A percentile compares a stretch with the other conserved stretches of the same genome.
Conservation (phyloP, 1,140 invertebrate species). For the Scaptomyza pallida region DNA sequence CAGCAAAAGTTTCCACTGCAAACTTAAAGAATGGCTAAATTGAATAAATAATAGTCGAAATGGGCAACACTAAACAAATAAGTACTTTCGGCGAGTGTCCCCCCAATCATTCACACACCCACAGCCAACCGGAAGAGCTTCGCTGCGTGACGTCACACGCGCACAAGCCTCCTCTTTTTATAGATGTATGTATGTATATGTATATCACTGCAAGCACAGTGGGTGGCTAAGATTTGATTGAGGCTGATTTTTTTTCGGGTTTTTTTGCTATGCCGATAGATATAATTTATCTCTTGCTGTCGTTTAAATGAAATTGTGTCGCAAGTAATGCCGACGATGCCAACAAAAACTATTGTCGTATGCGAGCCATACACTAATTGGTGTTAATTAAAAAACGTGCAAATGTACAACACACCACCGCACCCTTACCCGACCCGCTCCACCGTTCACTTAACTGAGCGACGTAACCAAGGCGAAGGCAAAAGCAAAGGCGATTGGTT, state of each 20-base stretch:
- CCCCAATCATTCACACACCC: background rate
- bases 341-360: conserved; percentile 12
- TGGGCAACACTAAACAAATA: background rate
- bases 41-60: background rate
- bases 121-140: conserved; percentile 4
- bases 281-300: background rate
- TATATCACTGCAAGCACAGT: conserved; percentile 18
- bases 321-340: conserved; percentile 27
- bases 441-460: background rate
- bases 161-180: conserved; percentile 18
- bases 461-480: background rate
- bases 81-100: background rate
- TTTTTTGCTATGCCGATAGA: conserved; percentile 12
- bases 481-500: conserved; percentile 26
- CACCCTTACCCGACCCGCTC: background rate
- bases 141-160: conserved; percentile 65
- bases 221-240: conserved; percentile 17
- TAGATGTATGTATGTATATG: too few relatives aligned
- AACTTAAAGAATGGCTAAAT: background rate
- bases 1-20: too few relatives aligned
- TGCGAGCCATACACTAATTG: conserved; percentile 54
- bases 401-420: background rate
- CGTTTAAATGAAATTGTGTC: conserved; percentile 70
- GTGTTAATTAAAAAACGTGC: conserved; percentile 52
- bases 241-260: conserved; percentile 33